A percentile compares a stretch with the other conserved stretches of the same genome.
These are phyloP conservation scores for Blomia tropicalis DNA, from an alignment of 2,888 invertebrate genomes.

Conservation along the genomic window DNA sequence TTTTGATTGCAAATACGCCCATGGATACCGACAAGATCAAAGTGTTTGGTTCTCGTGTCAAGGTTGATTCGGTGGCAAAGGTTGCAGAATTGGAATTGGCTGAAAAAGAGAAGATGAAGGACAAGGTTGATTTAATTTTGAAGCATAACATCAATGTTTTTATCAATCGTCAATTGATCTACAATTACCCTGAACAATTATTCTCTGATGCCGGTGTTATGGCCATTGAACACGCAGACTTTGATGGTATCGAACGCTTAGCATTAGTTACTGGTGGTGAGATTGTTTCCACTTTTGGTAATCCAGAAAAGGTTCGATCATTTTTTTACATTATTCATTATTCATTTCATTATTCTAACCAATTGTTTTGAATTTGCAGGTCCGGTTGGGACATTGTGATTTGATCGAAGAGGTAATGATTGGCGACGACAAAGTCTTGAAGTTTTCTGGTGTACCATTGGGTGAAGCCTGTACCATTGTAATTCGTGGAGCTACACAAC, in stretches of 20 bases:
- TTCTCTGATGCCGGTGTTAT: slow-evolving; percentile 95
- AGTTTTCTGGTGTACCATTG: slow-evolving; percentile 81
- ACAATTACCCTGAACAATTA: slow-evolving; percentile 98
- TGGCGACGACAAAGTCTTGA: slow-evolving; percentile 83
- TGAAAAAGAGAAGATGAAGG: slow-evolving; percentile 99
- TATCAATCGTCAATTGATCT: slow-evolving; percentile 94
- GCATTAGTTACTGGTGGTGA: slow-evolving; percentile 92
- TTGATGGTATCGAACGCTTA: slow-evolving; percentile 93
- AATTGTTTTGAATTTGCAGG: slow-evolving; percentile 36
- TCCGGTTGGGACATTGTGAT: slow-evolving; percentile 82
- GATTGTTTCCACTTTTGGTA: slow-evolving; percentile 94
- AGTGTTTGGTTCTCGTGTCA: slow-evolving; percentile 78
- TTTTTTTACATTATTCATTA: background rate
- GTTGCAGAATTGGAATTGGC: slow-evolving; percentile 93
- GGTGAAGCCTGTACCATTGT: slow-evolving; percentile 96
- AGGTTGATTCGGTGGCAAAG: slow-evolving; percentile 47
- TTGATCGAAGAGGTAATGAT: slow-evolving; percentile 96
- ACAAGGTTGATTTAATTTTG: slow-evolving; percentile 90
- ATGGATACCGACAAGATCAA: slow-evolving; percentile 99
- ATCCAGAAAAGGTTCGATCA: slow-evolving; percentile 48
- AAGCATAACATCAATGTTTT: slow-evolving; percentile 91
- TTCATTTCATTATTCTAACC: background rate
- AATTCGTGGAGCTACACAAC: slow-evolving; percentile 91
- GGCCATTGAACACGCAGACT: slow-evolving; percentile 99
- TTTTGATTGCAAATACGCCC: slow-evolving; percentile 95